Base-by-base conservation (phyloP, 2,797 vertebrate genomes). In the Accipiter superciliosus region DNA sequence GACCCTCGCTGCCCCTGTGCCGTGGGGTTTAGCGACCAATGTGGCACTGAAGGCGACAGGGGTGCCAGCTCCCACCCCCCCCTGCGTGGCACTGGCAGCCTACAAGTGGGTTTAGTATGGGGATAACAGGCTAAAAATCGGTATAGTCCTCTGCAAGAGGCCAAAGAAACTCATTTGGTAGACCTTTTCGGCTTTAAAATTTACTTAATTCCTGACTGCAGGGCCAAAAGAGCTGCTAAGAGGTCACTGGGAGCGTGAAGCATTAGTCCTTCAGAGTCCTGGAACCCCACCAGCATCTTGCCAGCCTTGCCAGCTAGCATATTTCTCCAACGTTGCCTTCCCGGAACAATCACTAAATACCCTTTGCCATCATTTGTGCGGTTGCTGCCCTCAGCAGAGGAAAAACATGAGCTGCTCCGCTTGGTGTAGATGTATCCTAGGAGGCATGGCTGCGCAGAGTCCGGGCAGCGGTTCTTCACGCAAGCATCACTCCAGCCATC, bases 1-100 rank as follows among this genome's bases (percentile, higher is more conserved):
- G 47, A 37, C 4, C 6, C 11, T 35, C 1, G 2, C 3, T 11
- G 21, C 37, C 2, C 3, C 2, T 33, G 71, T 62, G 47, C 33
- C 9, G 52, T 17, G 28, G 39, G 71, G 31, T 29, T 50, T 25
- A 13, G 61, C 0, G 5, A 74, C 57, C 49, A 17, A 57, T n/a
- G 28, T 47, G 87, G 77, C 81, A 15, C 40, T 22, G 78, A 33
- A 61, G 58, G 45, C 40, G 33, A 26, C 1, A 2, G 29, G 44
- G 59, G 9, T 73, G 44, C 8, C 42, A 7, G 20, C 72, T 89
- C 37, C 19, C 55, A 13, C n/a, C 78, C 58, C 5, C 0, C 4
- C 0, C 13, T 31, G 25, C 6, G 6, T 24, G 89, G 77, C 87
- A 78, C 86, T 4, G 4, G 53, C 50, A 20, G 10, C 50, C 96